Percentiles rank a stretch among this genome's conserved stretches.
These are phyloP conservation scores for Conops quadrifasciatus DNA, from an alignment of 2,888 invertebrate genomes.

Conservation along the genomic window DNA sequence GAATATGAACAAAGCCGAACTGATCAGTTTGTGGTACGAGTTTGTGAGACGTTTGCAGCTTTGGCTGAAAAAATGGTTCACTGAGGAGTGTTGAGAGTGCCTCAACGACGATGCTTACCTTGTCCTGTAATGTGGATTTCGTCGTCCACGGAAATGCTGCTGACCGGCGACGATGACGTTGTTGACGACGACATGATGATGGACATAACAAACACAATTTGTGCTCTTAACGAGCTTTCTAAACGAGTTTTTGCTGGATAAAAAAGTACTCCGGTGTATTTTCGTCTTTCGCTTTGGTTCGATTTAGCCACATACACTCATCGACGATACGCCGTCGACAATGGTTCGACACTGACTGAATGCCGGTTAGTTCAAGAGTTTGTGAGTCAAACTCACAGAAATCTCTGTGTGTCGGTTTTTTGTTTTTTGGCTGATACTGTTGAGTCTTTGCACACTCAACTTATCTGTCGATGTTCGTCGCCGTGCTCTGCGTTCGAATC, in stretches of 20 bases:
- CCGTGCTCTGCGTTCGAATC: background rate
- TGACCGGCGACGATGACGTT: slow-evolving; percentile 60
- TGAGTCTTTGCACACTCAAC: background rate
- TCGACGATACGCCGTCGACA: slow-evolving; percentile 50
- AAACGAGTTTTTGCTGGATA: background rate
- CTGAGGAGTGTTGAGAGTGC: background rate
- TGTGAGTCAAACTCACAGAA: slow-evolving; percentile 58
- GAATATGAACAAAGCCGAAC: slow-evolving; percentile 34
- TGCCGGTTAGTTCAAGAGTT: slow-evolving; percentile 47
- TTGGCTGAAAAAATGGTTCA: too few species aligned
- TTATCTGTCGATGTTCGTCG: background rate
- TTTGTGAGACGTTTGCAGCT: too few species aligned
- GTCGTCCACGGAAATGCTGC: slow-evolving; percentile 66
- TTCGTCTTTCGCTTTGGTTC: background rate
- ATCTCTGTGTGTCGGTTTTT: slow-evolving; percentile 2
- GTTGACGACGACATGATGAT: slow-evolving; percentile 64
- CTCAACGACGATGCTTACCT: slow-evolving; percentile 55
- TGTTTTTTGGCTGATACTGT: background rate
- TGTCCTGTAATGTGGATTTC: slow-evolving; percentile 63
- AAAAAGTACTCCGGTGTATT: background rate
- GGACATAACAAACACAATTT: too few species aligned
- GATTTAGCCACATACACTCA: background rate
- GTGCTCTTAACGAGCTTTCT: background rate
- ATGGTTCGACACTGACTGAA: slow-evolving; percentile 59
- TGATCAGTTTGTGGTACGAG: background rate